Conservation (phyloP, 2,888 invertebrate genomes). For the Panzeria rudis region DNA sequence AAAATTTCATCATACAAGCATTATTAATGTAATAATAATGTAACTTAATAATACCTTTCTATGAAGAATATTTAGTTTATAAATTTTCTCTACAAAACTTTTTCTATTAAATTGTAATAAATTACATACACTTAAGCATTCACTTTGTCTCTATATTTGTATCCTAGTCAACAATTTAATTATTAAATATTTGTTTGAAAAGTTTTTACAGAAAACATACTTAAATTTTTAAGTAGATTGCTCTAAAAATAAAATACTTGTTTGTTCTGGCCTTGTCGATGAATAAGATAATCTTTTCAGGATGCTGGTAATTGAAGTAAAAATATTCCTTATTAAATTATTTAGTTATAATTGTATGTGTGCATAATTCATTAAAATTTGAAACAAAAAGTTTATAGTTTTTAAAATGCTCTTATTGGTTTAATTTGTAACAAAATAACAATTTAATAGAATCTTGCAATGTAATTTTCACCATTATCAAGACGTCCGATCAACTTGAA, state of each 20-base stretch:
- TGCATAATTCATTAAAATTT: not conserved
- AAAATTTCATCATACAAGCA: not conserved
- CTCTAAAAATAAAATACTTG: not conserved
- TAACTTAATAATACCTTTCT: slow-evolving; percentile 9
- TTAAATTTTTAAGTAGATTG: not conserved
- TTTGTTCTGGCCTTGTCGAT: not conserved
- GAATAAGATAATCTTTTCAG: slow-evolving; percentile 2
- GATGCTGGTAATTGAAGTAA: not conserved
- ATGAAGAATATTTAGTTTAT: slow-evolving; percentile 1
- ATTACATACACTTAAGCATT: not conserved
- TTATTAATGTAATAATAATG: slow-evolving; percentile 19
- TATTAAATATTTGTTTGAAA: slow-evolving; percentile 3
- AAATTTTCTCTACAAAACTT: slow-evolving; percentile 9
- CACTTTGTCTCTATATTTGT: not conserved
- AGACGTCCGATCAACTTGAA: no score
- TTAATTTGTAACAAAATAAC: no score
- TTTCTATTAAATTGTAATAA: slow-evolving; percentile 27
- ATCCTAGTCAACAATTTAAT: not conserved
- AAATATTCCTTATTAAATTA: not conserved
- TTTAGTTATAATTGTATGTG: not conserved
- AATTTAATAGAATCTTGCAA: no score
- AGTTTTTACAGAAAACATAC: not conserved
- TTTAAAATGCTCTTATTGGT: no score
- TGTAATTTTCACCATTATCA: no score
- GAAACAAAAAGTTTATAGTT: not conserved